Base-by-base conservation (phyloP, 2,888 invertebrate species). In the Falcaria lacertinaria region DNA sequence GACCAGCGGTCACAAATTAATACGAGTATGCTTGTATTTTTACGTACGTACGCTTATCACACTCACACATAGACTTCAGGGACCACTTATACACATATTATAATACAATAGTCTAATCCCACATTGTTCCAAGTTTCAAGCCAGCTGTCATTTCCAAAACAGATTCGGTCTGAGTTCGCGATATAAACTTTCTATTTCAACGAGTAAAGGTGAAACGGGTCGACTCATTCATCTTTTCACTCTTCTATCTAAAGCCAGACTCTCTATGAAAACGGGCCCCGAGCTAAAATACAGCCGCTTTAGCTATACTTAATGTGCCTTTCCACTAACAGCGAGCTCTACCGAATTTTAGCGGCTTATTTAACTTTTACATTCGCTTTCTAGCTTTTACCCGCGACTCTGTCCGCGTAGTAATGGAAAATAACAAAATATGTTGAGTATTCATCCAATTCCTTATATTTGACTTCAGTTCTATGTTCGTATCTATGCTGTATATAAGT, bases 211-310 rank as follows among this genome's bases (percentile, higher is more conserved):
- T 60, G 58, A 65, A 70, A 45, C 61, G 67, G 65, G 71, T 72
- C 73, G 68, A 57, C 52, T 61, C 60, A 74, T 79, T 76, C 75
- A 80, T 69, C 74, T 74, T 72, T 76, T 70, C 72, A 67, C 62
- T 64, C 65, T 53, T 56, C 60, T 65, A 63, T 74, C 60, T 62
- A 53, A 74, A 76, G 69, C 67, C 50, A 43, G 57, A 64, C 58
- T 71, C 67, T 64, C 75, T 75, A 74, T 71, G 65, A 74, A 71
- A 78, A 74, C 68, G 64, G 62, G 60, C 65, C 67, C 64, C 48
- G 44, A 67, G 74, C 60, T 60, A 69, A 67, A 72, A 66, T 69
- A 64, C 62, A 61, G 60, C 62, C 58, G 63, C 64, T 66, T 69
- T 69, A 57, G 37, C 57, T 55, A 44, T 52, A 43, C 52, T 52